Evolutionary conservation across 2,888 invertebrate genomes (phyloP), one percentile per base, ranked within the genome.

Genomic region (Cetonia aurata): DNA sequence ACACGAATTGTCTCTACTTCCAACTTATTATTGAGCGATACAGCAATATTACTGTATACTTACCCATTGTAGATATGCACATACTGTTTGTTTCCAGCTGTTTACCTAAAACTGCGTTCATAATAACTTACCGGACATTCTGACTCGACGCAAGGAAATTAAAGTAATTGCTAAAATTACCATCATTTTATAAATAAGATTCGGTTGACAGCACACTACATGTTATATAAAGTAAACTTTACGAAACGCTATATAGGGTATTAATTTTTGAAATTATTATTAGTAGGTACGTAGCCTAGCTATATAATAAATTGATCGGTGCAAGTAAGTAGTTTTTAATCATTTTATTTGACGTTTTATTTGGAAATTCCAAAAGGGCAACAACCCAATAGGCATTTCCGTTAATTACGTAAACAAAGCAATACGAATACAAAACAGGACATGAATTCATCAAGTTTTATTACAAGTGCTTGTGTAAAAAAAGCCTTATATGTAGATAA

Each of bases 131-230:
- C n/a, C 25, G 31, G 15, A 25, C 44, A 60, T n/a, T 46, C 12
- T 46, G 41, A 25, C 44, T 60, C 10, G 46, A 33, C 46, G 46
- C 3, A 48, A 31, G n/a, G 25, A 46, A 60, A 31, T 60, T 60
- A 60, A 33, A 60, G 13, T 60, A 60, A 60, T 60, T 60, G 46
- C 33, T 31, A 25, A 60, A 60, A 60, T 60, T 60, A 60, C 60
- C n/a, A 31, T 60, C 46, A 60, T 60, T 46, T 60, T 33, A 31
- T 60, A 46, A 46, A 60, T 48, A 10, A n/a, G 60, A 33, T 60
- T 31, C 60, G 60, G 48, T 31, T 46, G 60, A 48, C 60, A 31
- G 60, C 46, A 8, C 60, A 15, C 48, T 13, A 48, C 60, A 44
- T 46, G 46, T 60, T 48, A 12, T n/a, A 6, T 60, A 60, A 42